These are phyloP conservation scores for Thalassarche chlororhynchos DNA, from an alignment of 2,113 vertebrate species.

Conservation along the genomic window DNA sequence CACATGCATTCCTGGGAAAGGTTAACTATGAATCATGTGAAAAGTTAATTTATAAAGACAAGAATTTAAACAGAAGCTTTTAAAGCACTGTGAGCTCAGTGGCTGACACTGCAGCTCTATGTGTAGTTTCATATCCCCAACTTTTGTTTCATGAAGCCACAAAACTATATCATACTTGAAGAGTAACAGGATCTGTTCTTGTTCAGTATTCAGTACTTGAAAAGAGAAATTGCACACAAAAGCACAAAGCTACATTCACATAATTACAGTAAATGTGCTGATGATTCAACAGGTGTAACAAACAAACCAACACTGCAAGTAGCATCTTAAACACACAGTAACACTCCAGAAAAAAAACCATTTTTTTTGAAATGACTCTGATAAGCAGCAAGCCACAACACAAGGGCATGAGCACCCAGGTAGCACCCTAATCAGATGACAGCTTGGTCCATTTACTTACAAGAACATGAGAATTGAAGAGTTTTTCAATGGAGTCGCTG, in stretches of 20 bases:
- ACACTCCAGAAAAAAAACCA: not conserved
- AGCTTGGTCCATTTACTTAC: not conserved
- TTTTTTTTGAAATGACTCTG: not conserved
- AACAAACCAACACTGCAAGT: not conserved
- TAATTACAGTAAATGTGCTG: not conserved
- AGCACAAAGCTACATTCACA: not conserved
- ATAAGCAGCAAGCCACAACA: not conserved
- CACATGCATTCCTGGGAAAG: not conserved
- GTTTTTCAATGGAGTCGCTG: not conserved
- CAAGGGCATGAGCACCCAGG: not conserved
- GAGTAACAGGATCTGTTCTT: not conserved
- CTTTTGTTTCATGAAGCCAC: not conserved
- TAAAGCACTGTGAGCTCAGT: not conserved
- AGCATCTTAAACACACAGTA: not conserved
- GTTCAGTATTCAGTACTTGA: not conserved
- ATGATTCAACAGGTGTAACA: not conserved
- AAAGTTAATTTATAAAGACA: not conserved
- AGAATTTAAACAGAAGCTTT: not conserved
- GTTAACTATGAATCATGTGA: not conserved
- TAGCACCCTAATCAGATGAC: not conserved
- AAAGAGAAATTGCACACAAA: not conserved
- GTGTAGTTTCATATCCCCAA: not conserved
- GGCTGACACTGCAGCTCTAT: not conserved
- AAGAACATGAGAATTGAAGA: not conserved
- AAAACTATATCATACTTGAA: not conserved